A percentile compares a stretch with the other conserved stretches of the same genome.
These are phyloP conservation scores for Gasterosteus nipponicus DNA, from an alignment of 2,113 vertebrate genomes.

Conservation along the genomic window DNA sequence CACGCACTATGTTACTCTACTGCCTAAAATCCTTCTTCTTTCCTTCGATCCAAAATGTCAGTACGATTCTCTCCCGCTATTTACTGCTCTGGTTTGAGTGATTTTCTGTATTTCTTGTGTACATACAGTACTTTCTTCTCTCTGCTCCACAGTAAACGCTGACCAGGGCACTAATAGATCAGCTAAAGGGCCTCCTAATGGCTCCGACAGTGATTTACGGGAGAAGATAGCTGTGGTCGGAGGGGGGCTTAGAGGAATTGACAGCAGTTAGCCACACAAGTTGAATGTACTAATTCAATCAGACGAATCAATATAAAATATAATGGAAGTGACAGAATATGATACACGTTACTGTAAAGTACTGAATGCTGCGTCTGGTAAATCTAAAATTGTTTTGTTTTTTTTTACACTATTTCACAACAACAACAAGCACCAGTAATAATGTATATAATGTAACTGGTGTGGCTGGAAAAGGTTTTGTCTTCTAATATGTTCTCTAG, in stretches of 20 bases:
- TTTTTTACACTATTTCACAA: neutral
- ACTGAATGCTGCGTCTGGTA: conserved; percentile 9
- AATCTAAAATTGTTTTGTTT: neutral
- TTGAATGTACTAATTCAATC: conserved; percentile 52
- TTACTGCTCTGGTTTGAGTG: neutral
- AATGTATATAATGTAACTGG: neutral
- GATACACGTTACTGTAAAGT: neutral
- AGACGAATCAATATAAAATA: conserved; percentile 40
- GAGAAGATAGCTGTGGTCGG: conserved; percentile 5
- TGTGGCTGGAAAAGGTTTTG: neutral
- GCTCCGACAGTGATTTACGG: conserved; percentile 48
- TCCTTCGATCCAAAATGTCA: neutral
- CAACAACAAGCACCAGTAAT: neutral
- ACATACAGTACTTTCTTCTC: neutral
- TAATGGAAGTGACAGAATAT: conserved; percentile 46
- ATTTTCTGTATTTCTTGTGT: neutral
- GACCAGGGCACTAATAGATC: conserved; percentile 41
- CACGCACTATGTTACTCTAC: conserved; percentile 4
- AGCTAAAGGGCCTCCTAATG: conserved; percentile 57
- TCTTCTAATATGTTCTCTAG: neutral
- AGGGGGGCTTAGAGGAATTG: conserved; percentile 18
- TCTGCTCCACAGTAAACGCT: neutral
- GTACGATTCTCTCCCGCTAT: neutral
- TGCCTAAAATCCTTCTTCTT: conserved; percentile 34
- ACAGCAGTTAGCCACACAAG: conserved; percentile 30